Percentiles rank a stretch among this genome's conserved stretches.
phyloP scores from a whole-genome alignment of 2,797 vertebrate genomes.

The Carcharodon carcharias region DNA sequence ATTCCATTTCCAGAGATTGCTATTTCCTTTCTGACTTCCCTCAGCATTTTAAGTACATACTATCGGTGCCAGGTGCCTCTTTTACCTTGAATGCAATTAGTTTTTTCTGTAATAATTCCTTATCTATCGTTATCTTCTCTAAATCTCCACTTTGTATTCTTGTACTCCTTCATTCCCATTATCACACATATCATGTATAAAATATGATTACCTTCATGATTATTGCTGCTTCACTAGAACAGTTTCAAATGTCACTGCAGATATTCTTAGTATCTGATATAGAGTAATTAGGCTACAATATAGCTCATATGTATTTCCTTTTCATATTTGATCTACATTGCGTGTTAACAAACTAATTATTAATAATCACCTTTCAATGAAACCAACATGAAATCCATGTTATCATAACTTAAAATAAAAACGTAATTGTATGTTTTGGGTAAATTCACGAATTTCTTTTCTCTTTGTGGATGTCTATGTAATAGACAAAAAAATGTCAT shows the following conservation, averaged over 20 bases:
- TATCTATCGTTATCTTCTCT: neutral
- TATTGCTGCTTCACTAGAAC: neutral
- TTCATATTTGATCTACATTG: neutral
- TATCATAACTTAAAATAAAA: neutral
- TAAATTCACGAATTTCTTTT: neutral
- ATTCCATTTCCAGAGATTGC: neutral
- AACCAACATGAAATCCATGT: neutral
- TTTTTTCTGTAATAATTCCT: neutral
- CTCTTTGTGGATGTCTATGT: neutral
- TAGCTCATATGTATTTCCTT: neutral
- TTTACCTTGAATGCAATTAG: neutral
- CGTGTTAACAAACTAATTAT: neutral
- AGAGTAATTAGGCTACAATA: neutral
- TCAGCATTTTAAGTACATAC: neutral
- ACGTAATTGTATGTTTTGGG: neutral
- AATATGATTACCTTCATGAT: constrained; percentile 4
- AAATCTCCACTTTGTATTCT: neutral
- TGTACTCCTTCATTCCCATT: neutral
- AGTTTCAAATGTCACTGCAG: constrained; percentile 1
- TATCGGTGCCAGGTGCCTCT: neutral
- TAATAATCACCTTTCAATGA: neutral
- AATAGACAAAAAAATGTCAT: neutral
- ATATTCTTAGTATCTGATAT: neutral
- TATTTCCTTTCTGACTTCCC: neutral
- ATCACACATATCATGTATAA: constrained; percentile 3